These are phyloP conservation scores for Lysandra bellargus DNA, from an alignment of 2,888 invertebrate genomes.

Conservation along the genomic window DNA sequence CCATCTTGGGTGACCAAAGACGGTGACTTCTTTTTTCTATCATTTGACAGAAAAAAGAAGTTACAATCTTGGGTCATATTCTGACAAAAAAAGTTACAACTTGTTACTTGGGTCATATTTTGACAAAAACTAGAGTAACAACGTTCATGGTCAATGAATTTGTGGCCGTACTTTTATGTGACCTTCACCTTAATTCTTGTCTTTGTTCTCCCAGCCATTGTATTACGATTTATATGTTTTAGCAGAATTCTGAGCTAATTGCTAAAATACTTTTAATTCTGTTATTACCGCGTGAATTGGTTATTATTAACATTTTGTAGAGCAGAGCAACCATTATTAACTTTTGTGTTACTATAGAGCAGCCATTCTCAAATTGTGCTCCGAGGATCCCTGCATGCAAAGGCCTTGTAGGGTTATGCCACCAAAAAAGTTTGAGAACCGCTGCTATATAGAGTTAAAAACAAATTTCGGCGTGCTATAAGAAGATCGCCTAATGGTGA, in stretches of 20 bases:
- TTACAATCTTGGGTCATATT: not conserved
- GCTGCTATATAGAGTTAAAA: no score
- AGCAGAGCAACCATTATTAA: not conserved
- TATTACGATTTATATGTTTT: not conserved
- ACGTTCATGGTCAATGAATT: slow-evolving; percentile 19
- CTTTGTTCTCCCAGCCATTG: slow-evolving; percentile 40
- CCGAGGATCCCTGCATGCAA: no score
- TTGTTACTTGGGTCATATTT: not conserved
- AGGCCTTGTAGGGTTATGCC: no score
- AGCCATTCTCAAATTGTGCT: no score
- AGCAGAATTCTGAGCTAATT: not conserved
- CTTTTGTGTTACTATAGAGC: not conserved
- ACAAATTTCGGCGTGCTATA: no score
- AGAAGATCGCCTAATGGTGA: no score
- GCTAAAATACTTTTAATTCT: slow-evolving; percentile 6
- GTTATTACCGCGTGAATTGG: not conserved
- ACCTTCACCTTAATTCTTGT: slow-evolving; percentile 64
- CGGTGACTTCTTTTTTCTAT: no score
- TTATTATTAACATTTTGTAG: not conserved
- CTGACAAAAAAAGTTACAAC: not conserved
- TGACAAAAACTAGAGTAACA: slow-evolving; percentile 4
- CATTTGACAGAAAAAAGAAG: not conserved
- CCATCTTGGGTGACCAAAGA: not conserved
- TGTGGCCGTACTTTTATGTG: slow-evolving; percentile 39
- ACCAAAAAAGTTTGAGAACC: no score